A percentile compares a stretch with the other conserved stretches of the same genome.
phyloP scores from a whole-genome alignment of 2,113 vertebrate genomes.

The Corvus cornix region DNA sequence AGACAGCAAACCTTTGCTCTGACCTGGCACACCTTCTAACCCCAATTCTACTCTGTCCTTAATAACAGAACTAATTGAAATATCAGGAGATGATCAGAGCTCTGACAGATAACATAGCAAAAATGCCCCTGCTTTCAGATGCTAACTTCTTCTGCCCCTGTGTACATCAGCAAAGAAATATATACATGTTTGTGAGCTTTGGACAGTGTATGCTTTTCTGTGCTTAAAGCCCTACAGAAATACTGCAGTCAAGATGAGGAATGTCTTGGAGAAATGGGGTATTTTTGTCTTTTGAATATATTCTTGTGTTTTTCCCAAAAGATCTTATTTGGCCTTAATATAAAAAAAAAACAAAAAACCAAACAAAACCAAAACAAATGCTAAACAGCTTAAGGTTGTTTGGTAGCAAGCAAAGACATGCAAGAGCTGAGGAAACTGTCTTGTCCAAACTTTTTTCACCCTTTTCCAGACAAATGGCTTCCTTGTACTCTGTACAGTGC shows the following conservation, averaged over 20 bases:
- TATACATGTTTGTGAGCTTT: background rate
- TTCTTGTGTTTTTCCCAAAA: background rate
- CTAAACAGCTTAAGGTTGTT: background rate
- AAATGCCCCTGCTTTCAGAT: background rate
- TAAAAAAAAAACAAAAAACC: no score
- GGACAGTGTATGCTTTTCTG: background rate
- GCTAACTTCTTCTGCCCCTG: background rate
- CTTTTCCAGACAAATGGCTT: background rate
- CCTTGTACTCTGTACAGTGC: background rate
- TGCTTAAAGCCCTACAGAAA: background rate
- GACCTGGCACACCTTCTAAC: background rate
- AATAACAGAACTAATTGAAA: conserved; percentile 14
- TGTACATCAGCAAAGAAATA: background rate
- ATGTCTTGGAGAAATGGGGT: background rate
- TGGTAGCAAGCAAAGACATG: background rate
- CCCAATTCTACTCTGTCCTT: background rate
- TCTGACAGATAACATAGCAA: background rate
- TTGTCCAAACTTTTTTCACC: background rate
- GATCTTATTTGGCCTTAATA: background rate
- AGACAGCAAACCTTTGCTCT: background rate
- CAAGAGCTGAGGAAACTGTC: background rate
- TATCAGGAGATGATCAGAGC: background rate
- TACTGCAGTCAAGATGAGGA: background rate
- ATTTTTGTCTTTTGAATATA: background rate
- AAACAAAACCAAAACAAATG: background rate